phyloP scores from a whole-genome alignment of 2,113 vertebrate genomes.

The Amia ocellicauda region DNA sequence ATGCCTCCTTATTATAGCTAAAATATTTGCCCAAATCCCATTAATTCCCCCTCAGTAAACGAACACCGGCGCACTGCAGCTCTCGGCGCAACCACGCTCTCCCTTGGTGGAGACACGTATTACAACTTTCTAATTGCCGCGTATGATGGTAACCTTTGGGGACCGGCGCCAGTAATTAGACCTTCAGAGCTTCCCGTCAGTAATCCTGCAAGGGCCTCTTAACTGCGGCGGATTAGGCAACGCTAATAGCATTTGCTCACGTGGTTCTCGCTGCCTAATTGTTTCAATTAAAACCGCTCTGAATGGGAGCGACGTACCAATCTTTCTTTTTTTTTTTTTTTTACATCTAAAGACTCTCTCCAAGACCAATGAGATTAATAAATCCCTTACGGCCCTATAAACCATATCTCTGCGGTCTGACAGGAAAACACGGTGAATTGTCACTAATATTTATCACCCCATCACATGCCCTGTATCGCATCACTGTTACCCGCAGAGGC shows the following conservation, averaged over 20 bases:
- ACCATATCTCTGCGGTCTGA: background rate
- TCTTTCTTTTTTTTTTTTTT: too few relatives aligned
- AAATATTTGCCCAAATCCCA: background rate
- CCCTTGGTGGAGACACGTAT: conserved; percentile 57
- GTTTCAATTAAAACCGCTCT: conserved; percentile 68
- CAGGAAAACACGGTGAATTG: background rate
- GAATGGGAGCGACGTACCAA: conserved; percentile 32
- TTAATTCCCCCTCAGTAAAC: conserved; percentile 41
- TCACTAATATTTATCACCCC: too few relatives aligned
- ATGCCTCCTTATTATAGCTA: background rate
- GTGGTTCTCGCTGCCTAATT: conserved; percentile 54
- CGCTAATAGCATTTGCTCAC: conserved; percentile 42
- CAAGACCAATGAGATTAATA: background rate
- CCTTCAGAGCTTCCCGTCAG: conserved; percentile 55
- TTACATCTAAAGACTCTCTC: conserved; percentile 22
- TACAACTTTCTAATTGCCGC: conserved; percentile 62
- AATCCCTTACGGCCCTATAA: background rate
- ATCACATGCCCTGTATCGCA: too few relatives aligned
- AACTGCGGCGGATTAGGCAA: conserved; percentile 63
- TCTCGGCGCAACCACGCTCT: conserved; percentile 62
- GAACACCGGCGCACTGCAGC: conserved; percentile 55
- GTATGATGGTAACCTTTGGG: conserved; percentile 59
- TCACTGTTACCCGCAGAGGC: too few relatives aligned
- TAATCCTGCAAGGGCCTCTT: conserved; percentile 66
- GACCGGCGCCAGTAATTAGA: conserved; percentile 69